phyloP scores from a whole-genome alignment of 64 coral and sea anemone species.

The Hydrozoanthus tunicans region DNA sequence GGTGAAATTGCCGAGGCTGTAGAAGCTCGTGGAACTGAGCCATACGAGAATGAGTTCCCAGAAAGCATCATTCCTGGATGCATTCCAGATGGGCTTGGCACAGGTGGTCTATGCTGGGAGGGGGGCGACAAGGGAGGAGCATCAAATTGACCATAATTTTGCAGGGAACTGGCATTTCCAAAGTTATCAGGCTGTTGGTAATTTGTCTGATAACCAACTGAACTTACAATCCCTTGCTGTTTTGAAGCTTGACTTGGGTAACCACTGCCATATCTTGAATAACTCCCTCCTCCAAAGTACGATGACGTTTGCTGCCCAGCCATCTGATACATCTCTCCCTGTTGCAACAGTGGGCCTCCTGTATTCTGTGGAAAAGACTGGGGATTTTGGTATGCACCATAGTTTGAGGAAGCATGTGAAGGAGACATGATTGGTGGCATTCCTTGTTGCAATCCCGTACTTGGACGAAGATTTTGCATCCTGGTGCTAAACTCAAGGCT shows the following conservation, averaged over 20 bases:
- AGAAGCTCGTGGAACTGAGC: slow-evolving; percentile 22
- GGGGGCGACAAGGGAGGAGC: slow-evolving; percentile 35
- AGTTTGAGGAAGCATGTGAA: slow-evolving; percentile 31
- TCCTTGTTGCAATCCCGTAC: slow-evolving; percentile 38
- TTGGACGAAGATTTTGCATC: slow-evolving; percentile 48
- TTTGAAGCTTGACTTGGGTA: slow-evolving; percentile 19
- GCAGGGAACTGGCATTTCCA: neutral
- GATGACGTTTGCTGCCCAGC: slow-evolving; percentile 28
- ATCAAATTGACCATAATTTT: slow-evolving; percentile 56
- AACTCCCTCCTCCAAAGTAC: slow-evolving; percentile 30
- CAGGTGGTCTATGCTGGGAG: slow-evolving; percentile 14
- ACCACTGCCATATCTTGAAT: slow-evolving; percentile 28
- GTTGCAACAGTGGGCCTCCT: slow-evolving; percentile 11
- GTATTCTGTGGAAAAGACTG: slow-evolving; percentile 42
- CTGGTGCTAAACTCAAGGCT: slow-evolving; percentile 48
- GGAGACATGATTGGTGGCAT: slow-evolving; percentile 41
- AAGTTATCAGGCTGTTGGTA: slow-evolving; percentile 47
- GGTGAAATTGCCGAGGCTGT: slow-evolving; percentile 3
- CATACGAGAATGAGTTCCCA: slow-evolving; percentile 36
- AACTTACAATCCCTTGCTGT: slow-evolving; percentile 3
- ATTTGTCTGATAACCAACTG: slow-evolving; percentile 31
- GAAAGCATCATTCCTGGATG: slow-evolving; percentile 44
- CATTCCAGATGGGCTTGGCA: slow-evolving; percentile 23
- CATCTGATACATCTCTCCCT: slow-evolving; percentile 41
- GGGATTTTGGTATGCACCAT: slow-evolving; percentile 28